phyloP scores from a whole-genome alignment of 2,797 vertebrate genomes.

The Clangula hyemalis region DNA sequence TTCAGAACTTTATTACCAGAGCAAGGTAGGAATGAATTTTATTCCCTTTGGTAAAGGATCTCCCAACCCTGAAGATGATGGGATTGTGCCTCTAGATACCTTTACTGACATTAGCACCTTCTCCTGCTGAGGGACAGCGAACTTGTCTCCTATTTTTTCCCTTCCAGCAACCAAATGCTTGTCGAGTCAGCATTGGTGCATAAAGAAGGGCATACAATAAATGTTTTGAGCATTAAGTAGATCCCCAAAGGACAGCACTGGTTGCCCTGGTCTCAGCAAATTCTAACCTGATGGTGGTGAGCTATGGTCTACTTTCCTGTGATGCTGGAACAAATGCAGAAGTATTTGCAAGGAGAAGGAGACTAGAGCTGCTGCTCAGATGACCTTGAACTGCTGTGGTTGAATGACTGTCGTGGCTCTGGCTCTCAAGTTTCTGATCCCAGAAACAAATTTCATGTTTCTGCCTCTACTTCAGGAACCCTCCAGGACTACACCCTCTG shows the following conservation, averaged over 20 bases:
- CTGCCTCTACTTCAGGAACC: background rate
- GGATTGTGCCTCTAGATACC: background rate
- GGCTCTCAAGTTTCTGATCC: constrained; percentile 42
- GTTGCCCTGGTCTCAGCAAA: background rate
- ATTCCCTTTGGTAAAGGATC: background rate
- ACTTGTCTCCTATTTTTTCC: background rate
- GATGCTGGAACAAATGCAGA: background rate
- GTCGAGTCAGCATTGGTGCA: background rate
- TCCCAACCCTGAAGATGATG: background rate
- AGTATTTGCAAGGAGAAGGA: background rate
- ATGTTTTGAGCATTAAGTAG: background rate
- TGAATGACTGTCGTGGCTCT: constrained; percentile 23
- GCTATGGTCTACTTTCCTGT: background rate
- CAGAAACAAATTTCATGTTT: background rate
- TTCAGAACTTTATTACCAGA: constrained; percentile 87
- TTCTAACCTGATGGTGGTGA: background rate
- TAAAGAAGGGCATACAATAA: background rate
- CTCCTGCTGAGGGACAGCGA: background rate
- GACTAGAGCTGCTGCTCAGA: background rate
- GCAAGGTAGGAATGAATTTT: constrained; percentile 85
- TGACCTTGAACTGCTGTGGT: constrained; percentile 8
- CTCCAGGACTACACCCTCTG: background rate
- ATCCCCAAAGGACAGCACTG: background rate
- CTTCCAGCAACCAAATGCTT: background rate
- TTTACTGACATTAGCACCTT: background rate